These are phyloP conservation scores for Platanista minor DNA, from an alignment of 2,113 vertebrate genomes.

Conservation along the genomic window DNA sequence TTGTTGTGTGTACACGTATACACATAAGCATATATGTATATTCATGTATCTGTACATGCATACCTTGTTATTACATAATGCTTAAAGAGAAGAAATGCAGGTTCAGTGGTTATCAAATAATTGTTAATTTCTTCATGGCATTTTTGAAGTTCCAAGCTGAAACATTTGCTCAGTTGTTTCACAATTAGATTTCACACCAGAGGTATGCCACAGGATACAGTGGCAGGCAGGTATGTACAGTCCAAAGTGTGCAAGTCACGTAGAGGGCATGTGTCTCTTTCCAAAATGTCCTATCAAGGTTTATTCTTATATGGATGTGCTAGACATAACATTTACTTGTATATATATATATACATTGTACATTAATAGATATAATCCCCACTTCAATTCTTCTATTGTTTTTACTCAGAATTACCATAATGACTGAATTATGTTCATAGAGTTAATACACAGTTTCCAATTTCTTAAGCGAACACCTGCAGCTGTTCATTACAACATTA, in stretches of 20 bases:
- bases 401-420: neutral
- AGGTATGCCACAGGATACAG: neutral
- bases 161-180: neutral
- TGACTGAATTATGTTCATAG: neutral
- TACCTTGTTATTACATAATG: neutral
- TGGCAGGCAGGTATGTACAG: neutral
- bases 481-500: neutral
- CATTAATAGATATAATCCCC: neutral
- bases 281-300: neutral
- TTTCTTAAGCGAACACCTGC: neutral
- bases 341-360: no score
- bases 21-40: neutral
- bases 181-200: neutral
- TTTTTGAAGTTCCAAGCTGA: neutral
- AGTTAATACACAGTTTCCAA: neutral
- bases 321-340: neutral
- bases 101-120: neutral
- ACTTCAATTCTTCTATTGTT: neutral
- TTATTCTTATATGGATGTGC: neutral
- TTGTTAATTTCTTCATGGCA: neutral
- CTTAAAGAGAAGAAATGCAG: neutral
- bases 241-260: neutral
- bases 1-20: neutral
- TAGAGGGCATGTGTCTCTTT: neutral
- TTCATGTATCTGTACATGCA: neutral